Conservation (phyloP, 2,888 invertebrate species). For the Callimorpha dominula region DNA sequence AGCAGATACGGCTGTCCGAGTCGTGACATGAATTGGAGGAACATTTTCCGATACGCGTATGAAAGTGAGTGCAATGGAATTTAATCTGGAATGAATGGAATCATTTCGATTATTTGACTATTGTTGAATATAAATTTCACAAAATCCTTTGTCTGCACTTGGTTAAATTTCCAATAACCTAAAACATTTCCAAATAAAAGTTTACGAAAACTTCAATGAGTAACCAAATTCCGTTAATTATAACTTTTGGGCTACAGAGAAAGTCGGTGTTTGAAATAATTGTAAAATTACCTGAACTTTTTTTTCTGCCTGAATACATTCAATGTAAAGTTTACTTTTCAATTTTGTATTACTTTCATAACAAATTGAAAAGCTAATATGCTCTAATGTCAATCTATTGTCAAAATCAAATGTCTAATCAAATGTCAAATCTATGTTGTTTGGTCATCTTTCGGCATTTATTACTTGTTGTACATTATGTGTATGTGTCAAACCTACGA, state of each 20-base stretch:
- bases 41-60: constrained; percentile 55
- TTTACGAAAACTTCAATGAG: constrained; percentile 7
- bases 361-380: neutral
- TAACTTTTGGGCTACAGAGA: neutral
- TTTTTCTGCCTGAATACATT: neutral
- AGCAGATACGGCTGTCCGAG: constrained; percentile 58
- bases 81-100: constrained; percentile 42
- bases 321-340: neutral
- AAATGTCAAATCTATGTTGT: too few relatives aligned
- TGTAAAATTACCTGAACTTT: neutral
- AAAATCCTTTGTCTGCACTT: neutral
- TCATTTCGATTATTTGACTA: constrained; percentile 34
- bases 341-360: neutral
- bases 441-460: too few relatives aligned
- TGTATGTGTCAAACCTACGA: too few relatives aligned
- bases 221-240: constrained; percentile 5
- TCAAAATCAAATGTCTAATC: too few relatives aligned
- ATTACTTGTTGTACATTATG: too few relatives aligned
- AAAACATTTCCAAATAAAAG: constrained; percentile 3
- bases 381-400: too few relatives aligned
- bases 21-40: constrained; percentile 61
- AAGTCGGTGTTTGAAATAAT: constrained; percentile 7
- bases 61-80: constrained; percentile 44
- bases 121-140: constrained; percentile 17
- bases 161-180: neutral